A percentile compares a stretch with the other conserved stretches of the same genome.
phyloP scores from a whole-genome alignment of 1,140 invertebrate species.

The Aphelenchoides besseyi region DNA sequence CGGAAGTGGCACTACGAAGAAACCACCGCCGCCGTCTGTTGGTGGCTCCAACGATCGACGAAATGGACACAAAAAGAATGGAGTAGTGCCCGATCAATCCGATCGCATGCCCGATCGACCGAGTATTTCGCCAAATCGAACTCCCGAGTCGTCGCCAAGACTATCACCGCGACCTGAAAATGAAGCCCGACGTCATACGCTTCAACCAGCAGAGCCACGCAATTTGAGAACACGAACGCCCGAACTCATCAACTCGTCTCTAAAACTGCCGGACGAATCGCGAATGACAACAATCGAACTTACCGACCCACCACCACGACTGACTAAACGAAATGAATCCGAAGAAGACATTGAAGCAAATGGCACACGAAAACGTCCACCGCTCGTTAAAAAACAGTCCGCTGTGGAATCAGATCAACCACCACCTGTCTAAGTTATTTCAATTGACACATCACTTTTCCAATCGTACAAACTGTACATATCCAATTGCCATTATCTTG shows the following conservation, averaged over 20 bases:
- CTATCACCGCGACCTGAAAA: conserved; percentile 6
- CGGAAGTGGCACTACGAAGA: background rate
- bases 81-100: background rate
- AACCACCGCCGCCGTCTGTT: background rate
- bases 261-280: background rate
- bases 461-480: too few species aligned
- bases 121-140: background rate
- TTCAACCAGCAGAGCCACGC: conserved; percentile 7
- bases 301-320: background rate
- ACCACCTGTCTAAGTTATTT: background rate
- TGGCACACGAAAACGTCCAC: background rate
- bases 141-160: background rate
- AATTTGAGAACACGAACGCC: background rate
- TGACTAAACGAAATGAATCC: background rate
- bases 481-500: too few species aligned
- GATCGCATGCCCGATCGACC: conserved; percentile 3
- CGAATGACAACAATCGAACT: conserved; percentile 8
- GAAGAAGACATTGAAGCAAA: background rate
- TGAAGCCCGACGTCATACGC: background rate
- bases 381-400: background rate
- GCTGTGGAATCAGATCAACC: background rate
- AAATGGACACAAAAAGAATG: background rate
- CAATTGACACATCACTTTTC: too few species aligned
- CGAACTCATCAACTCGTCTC: background rate
- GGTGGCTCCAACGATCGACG: background rate